Percentiles rank a stretch among this genome's conserved stretches.
Conservation (phyloP, 2,888 invertebrate genomes). For the Drosophila nigritarsus region DNA sequence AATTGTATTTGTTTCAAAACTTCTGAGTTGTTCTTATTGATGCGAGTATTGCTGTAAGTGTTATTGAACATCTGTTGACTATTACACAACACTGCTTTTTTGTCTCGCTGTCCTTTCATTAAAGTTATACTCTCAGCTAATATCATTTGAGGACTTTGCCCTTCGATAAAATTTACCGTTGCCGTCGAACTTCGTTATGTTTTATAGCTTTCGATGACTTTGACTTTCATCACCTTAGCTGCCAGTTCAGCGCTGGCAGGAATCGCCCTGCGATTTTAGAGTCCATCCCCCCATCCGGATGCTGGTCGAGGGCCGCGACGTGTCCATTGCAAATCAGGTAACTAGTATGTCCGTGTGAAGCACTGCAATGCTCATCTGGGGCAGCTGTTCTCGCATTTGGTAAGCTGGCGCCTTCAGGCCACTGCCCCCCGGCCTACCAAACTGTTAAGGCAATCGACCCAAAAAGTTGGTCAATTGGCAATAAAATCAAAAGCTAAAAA, state of each 20-base stretch:
- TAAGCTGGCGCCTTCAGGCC: slow-evolving; percentile 2
- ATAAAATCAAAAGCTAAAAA: slow-evolving; percentile 80
- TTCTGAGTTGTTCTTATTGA: not conserved
- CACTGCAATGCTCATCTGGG: slow-evolving; percentile 60
- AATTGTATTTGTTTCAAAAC: not conserved
- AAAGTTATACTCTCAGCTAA: slow-evolving; percentile 19
- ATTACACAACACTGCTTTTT: not conserved
- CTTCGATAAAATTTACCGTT: slow-evolving; percentile 39
- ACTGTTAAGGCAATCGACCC: slow-evolving; percentile 60
- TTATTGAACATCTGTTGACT: not conserved
- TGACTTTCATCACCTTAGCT: slow-evolving; percentile 15
- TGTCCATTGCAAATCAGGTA: slow-evolving; percentile 65
- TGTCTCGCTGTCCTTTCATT: not conserved
- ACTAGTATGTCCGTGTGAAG: slow-evolving; percentile 22
- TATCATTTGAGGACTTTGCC: slow-evolving; percentile 28
- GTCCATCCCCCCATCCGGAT: slow-evolving; percentile 5
- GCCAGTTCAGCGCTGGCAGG: slow-evolving; percentile 4
- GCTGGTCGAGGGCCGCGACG: slow-evolving; percentile 40
- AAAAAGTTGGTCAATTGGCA: slow-evolving; percentile 80
- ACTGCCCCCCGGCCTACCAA: not conserved
- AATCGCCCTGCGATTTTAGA: slow-evolving; percentile 29
- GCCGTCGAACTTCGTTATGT: slow-evolving; percentile 45
- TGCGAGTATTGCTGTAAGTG: not conserved
- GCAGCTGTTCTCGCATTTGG: slow-evolving; percentile 63
- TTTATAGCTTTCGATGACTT: slow-evolving; percentile 36